Base-by-base conservation (phyloP, 2,797 vertebrate genomes). In the Setipinna tenuifilis region DNA sequence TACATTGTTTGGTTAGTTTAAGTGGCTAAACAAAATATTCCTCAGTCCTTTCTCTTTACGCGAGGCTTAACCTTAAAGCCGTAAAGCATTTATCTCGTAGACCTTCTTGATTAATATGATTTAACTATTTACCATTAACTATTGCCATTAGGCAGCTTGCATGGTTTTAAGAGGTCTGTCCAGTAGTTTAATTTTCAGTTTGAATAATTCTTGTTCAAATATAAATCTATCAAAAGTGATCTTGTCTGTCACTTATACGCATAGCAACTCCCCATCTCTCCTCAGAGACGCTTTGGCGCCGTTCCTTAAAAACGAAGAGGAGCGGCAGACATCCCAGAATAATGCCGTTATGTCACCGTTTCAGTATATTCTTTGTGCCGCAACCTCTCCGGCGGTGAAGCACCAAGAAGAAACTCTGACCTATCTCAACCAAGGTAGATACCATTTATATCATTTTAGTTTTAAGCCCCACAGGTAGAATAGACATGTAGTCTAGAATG, bases 361-460 rank as follows among this genome's bases (percentile, higher is more conserved):
- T 91, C 97, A 98, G 87, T 97, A 96, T 0, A 90, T 98, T 83
- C 93, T 99, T 80, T 97, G 97, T 86, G 95, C 98, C 0, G 95
- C 97, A 89, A 98, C 98, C 0, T 98, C 98, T 0, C 98, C 98
- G 0, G 97, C 98, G 1, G 96, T 98, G 86, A 98, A 97, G 84
- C 94, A 96, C 88, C 97, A 98, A 0, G 98, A 99, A 2, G 98
- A 99, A 92, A 97, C 96, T 0, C 94, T 99, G 91, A 98, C 98
- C 46, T 99, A 99, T 90, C 97, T 99, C 90, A 99, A 99, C 91
- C 98, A 99, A 97, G 98, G 98, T 99, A 96, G 88, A 41, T 50
- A 41, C 14, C 41, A 17, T 6, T 78, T 21, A 10, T 10, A 9
- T 44, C 10, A 19, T 78, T 78, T 44, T 6, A 78, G 11, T 75